phyloP scores from a whole-genome alignment of 2,113 vertebrate genomes.

The Cyanoliseus patagonus region DNA sequence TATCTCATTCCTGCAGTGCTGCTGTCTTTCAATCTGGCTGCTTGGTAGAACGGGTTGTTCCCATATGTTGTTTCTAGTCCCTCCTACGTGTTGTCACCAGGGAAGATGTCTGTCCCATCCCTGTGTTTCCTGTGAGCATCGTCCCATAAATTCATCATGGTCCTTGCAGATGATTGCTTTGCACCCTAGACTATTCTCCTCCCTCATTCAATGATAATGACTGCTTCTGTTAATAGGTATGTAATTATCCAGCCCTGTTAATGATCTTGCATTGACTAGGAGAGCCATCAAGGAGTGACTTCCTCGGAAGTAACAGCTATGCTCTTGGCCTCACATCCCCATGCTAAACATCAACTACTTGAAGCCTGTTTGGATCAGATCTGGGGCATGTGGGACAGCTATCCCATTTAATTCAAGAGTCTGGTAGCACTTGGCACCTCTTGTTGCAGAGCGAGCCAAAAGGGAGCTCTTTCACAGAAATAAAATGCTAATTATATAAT shows the following conservation, averaged over 20 bases:
- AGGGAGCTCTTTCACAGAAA: not conserved
- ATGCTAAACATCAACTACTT: not conserved
- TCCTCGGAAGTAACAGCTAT: not conserved
- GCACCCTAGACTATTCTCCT: not conserved
- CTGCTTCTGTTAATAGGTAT: not conserved
- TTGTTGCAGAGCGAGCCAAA: not conserved
- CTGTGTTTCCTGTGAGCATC: not conserved
- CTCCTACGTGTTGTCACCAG: not conserved
- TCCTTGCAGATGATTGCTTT: not conserved
- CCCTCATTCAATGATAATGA: not conserved
- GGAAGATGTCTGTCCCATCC: not conserved
- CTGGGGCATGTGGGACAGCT: not conserved
- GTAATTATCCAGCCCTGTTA: not conserved
- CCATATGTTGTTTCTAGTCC: accelerated
- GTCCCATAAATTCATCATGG: not conserved
- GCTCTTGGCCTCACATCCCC: not conserved
- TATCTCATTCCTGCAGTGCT: not conserved
- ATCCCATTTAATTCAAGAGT: not conserved
- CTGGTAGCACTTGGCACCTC: not conserved
- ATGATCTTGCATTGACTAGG: not conserved
- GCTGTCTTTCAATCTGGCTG: not conserved
- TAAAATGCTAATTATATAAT: not conserved
- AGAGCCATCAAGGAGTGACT: not conserved
- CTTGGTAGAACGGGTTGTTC: not conserved
- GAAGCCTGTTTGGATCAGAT: not conserved